Evolutionary conservation across 2,888 invertebrate species (phyloP), one percentile per base, ranked within the genome.

Genomic region (Idaea dimidiata): DNA sequence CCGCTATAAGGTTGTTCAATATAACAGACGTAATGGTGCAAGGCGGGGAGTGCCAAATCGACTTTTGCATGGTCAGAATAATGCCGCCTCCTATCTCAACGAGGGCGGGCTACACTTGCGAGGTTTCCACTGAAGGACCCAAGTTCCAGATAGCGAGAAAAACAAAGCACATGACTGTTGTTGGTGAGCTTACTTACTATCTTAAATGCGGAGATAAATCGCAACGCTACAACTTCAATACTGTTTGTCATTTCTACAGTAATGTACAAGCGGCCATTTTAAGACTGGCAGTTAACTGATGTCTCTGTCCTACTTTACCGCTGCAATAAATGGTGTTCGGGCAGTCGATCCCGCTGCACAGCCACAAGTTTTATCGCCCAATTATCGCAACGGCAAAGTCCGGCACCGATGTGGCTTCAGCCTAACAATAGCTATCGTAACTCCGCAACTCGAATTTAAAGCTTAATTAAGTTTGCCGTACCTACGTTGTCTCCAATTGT

Each of bases 141-240:
- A 89, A 81, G 81, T 92, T 91, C 74, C 88, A 86, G 69, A 91
- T 92, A 60, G 91, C 86, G 6, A 83, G 91, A 66, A 81, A 89
- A 70, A 88, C 90, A 16, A 91, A 91, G 67, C 90, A 89, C 53
- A 91, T 92, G 92, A 91, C 89, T 67, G 89, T 91, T 72, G 91
- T 90, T 73, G 92, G 92, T 91, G 72, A 88, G 88, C 64, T 55
- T 64, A 59, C 10, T 56, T 24, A 17, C 43, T 43, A 43, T 10
- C 43, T 14, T 10, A 0, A 5, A 14, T 3, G 10, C 43, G 3
- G 10, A 43, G 33, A 43, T 43, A 43, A 14, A 43, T 14, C 6
- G 43, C 43, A 10, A 6, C 17, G n/a, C 16, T 16, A 55, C 17
- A 55, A 16, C 16, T 17, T 16, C 31, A 18, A 18, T 43, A 16